Evolutionary conservation across 1,140 invertebrate species (phyloP), one percentile per base, ranked within the genome.

Genomic region (Gryon sp.): DNA sequence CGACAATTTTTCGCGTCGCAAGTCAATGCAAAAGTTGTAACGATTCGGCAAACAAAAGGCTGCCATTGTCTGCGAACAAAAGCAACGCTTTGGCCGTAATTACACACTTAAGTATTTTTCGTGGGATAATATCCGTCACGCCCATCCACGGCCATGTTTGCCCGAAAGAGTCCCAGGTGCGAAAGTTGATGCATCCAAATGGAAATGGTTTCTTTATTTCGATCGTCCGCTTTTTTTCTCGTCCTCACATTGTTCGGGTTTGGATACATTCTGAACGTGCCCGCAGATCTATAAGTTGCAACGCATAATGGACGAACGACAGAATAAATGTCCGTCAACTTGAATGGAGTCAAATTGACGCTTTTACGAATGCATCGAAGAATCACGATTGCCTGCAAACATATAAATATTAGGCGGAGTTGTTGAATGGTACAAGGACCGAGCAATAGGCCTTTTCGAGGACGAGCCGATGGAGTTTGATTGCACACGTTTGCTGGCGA

Each of bases 81-180:
- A 40, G 41, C 18, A 48, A 73, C 60, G 20, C 46, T 70, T 60
- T 36, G 45, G 8, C 30, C 28, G 46, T 66, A 74, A 74, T 65
- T 52, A 60, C 52, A 60, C 60, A 60, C 60, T 75, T 66, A 46
- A 60, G 52, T 48, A 55, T 68, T 75, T 65, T 59, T 52, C 53
- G 46, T 53, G 38, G 43, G 79, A 79, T 82, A 74, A 80, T 80
- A 83, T 83, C 82, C 77, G 82, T 82, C 82, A 83, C 83, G 82
- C 83, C 83, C 75, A 65, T 79, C 80, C 59, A 82, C 81, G 68
- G 83, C 81, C 82, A 84, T 83, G 48, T 81, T 84, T 81, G 80
- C 72, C 45, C 15, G 73, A 78, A 77, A 52, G 40, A 70, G 60
- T 28, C 62, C 80, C 80, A 83, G 83, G 78, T 84, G 81, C 73